Conservation (phyloP, 1,140 invertebrate genomes). For the Drosophila serrata region DNA sequence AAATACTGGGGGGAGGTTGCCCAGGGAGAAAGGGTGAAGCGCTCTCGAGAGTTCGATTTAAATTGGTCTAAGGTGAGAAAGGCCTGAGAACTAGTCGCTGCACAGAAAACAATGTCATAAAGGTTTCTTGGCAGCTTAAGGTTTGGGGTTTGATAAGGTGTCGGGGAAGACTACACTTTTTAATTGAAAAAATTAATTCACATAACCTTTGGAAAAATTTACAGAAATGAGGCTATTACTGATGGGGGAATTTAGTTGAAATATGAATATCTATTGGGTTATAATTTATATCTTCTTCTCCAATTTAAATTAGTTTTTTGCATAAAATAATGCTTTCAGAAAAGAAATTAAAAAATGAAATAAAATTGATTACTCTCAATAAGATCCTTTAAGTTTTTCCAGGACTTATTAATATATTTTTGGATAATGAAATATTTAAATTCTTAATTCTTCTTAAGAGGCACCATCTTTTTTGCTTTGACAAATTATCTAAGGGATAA, state of each 20-base stretch:
- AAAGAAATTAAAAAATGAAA: too few relatives aligned
- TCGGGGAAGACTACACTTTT: background rate
- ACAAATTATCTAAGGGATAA: too few relatives aligned
- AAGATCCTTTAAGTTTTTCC: too few relatives aligned
- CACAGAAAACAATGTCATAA: slow-evolving; percentile 50
- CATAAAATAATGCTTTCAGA: too few relatives aligned
- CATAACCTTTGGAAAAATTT: background rate
- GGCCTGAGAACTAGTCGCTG: slow-evolving; percentile 46
- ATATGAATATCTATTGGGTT: too few relatives aligned
- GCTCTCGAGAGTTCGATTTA: slow-evolving; percentile 63
- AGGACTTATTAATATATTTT: too few relatives aligned
- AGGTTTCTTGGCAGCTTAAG: background rate
- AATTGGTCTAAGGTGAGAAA: slow-evolving; percentile 65
- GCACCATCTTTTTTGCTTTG: too few relatives aligned
- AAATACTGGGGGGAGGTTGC: background rate
- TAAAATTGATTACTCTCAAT: too few relatives aligned
- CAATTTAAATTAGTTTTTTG: too few relatives aligned
- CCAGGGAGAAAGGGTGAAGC: slow-evolving; percentile 7
- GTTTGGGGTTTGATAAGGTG: background rate
- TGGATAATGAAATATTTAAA: too few relatives aligned
- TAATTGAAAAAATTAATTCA: background rate
- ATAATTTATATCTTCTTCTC: too few relatives aligned
- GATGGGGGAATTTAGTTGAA: background rate
- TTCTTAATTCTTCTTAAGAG: too few relatives aligned
- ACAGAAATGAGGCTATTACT: background rate